Conservation (phyloP, 2,888 invertebrate genomes). For the Platycnemis pennipes region DNA sequence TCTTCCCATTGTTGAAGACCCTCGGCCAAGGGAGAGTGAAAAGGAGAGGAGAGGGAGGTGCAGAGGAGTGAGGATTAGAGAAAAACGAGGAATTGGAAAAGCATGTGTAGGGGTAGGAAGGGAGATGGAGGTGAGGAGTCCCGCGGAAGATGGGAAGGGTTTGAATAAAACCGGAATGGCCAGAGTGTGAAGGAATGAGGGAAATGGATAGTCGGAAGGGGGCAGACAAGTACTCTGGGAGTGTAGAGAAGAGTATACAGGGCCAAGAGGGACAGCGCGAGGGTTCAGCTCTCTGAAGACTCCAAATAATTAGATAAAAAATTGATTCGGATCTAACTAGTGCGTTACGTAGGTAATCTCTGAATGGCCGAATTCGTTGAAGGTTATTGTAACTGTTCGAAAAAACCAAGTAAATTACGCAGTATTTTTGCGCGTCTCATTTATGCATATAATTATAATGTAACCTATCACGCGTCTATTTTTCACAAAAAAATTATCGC, state of each 20-base stretch:
- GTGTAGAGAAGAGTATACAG: not conserved
- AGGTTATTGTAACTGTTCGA: not conserved
- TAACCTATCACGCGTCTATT: not conserved
- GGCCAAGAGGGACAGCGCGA: not conserved
- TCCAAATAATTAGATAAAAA: not conserved
- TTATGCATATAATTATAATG: too few species aligned
- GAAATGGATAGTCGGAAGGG: not conserved
- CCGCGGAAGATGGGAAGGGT: not conserved
- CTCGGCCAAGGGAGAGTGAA: not conserved
- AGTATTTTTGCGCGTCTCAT: too few species aligned
- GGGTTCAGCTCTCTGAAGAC: not conserved
- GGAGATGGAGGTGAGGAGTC: not conserved
- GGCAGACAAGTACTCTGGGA: not conserved
- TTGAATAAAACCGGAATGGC: not conserved
- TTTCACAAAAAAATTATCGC: too few species aligned
- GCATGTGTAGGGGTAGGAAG: not conserved
- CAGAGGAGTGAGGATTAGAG: slow-evolving; percentile 25
- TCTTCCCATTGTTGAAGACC: slow-evolving; percentile 54
- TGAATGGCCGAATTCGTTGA: not conserved
- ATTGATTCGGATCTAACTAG: not conserved
- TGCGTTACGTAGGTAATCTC: not conserved
- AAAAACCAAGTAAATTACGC: not conserved
- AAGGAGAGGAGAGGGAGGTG: not conserved
- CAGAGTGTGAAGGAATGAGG: not conserved
- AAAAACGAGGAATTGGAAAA: not conserved